A percentile compares a stretch with the other conserved stretches of the same genome.
Evolutionary conservation across 1,140 invertebrate species (phyloP).

Genomic region (Plectrocnemia conspersa): DNA sequence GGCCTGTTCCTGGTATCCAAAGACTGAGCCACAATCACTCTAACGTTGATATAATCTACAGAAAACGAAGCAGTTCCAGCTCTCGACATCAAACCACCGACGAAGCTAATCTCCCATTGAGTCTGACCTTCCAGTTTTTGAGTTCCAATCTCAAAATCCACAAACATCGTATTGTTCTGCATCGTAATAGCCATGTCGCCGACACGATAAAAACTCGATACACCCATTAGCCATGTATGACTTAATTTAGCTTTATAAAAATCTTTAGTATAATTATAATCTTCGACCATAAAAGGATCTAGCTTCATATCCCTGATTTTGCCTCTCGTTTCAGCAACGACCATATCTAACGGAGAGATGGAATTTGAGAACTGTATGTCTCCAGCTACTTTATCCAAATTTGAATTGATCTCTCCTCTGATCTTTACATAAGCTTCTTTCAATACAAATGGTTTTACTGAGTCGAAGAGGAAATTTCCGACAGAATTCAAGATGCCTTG

Average conservation of each 20-base stretch:
- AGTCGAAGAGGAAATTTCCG: constrained; percentile 76
- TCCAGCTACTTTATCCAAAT: constrained; percentile 62
- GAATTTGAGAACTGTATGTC: constrained; percentile 76
- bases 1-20: constrained; percentile 70
- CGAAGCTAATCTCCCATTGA: constrained; percentile 69
- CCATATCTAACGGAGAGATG: constrained; percentile 77
- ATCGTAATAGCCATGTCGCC: constrained; percentile 70
- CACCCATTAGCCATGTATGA: constrained; percentile 71
- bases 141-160: constrained; percentile 68
- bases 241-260: constrained; percentile 62
- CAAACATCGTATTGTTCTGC: constrained; percentile 64
- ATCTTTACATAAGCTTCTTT: constrained; percentile 68
- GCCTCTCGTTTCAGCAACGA: constrained; percentile 66
- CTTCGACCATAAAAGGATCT: constrained; percentile 67
- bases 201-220: constrained; percentile 74
- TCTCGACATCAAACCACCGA: constrained; percentile 61
- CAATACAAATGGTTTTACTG: constrained; percentile 77
- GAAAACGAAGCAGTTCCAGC: constrained; percentile 70
- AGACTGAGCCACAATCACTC: constrained; percentile 64
- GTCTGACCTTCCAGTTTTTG: constrained; percentile 69
- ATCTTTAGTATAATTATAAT: constrained; percentile 66
- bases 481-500: constrained; percentile 75
- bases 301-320: constrained; percentile 64
- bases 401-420: constrained; percentile 59
- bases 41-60: constrained; percentile 66